Evolutionary conservation across 2,888 invertebrate species (phyloP).

Genomic region (Sinelater perroti): DNA sequence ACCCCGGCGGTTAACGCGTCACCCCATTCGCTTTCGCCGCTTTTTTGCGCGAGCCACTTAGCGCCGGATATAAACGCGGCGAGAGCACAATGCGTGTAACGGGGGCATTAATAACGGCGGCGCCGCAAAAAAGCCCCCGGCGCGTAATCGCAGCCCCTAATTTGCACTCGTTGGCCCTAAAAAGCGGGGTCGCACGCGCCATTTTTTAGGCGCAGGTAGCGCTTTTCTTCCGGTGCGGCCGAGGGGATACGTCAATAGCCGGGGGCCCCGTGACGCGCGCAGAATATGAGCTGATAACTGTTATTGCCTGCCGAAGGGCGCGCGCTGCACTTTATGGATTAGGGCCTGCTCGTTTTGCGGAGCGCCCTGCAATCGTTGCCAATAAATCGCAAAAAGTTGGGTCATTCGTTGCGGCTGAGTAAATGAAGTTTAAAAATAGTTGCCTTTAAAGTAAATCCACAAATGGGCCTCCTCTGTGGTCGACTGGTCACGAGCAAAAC

Average conservation of each 20-base stretch:
- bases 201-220: slow-evolving; percentile 41
- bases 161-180: slow-evolving; percentile 33
- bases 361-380: too few species aligned
- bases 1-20: slow-evolving; percentile 34
- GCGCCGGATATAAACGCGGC: slow-evolving; percentile 30
- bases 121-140: slow-evolving; percentile 29
- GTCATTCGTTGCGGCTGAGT: too few species aligned
- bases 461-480: too few species aligned
- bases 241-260: slow-evolving; percentile 29
- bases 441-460: too few species aligned
- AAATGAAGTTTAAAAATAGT: too few species aligned
- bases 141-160: slow-evolving; percentile 40
- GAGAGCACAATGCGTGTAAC: slow-evolving; percentile 28
- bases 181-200: slow-evolving; percentile 41
- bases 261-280: slow-evolving; percentile 24
- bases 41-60: slow-evolving; percentile 35
- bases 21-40: slow-evolving; percentile 33
- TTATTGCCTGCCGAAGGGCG: neutral
- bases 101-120: slow-evolving; percentile 27
- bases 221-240: slow-evolving; percentile 32
- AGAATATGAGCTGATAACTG: slow-evolving; percentile 15
- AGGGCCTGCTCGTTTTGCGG: too few species aligned
- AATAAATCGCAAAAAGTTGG: too few species aligned
- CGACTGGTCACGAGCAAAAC: too few species aligned
- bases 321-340: too few species aligned